phyloP scores from a whole-genome alignment of 2,113 vertebrate species.

The Pelvicachromis taeniatus region DNA sequence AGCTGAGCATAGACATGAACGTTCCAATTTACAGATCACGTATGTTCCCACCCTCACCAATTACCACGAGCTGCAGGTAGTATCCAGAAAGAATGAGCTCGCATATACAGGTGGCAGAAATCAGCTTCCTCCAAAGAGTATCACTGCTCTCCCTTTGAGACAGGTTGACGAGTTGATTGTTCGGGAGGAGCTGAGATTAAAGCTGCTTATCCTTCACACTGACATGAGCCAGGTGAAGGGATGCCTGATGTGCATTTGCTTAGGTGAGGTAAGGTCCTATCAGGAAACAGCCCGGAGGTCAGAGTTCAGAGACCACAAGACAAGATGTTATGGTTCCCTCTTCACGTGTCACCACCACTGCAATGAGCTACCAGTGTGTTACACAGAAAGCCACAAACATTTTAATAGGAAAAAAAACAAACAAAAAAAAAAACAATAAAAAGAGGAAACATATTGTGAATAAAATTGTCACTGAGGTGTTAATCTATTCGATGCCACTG shows the following conservation, averaged over 20 bases:
- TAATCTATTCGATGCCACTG: neutral
- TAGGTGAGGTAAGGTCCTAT: neutral
- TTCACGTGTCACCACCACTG: neutral
- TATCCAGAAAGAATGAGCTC: too few relatives aligned
- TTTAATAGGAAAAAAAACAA: neutral
- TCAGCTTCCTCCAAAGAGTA: neutral
- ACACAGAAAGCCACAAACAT: neutral
- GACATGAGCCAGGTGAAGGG: neutral
- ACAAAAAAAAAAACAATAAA: neutral
- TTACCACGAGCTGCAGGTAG: neutral
- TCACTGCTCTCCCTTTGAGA: neutral
- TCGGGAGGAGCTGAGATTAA: neutral
- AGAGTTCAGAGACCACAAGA: neutral
- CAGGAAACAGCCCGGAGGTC: neutral
- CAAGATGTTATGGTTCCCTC: neutral
- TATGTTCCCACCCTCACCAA: neutral
- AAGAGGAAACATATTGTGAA: neutral
- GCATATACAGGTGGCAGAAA: neutral
- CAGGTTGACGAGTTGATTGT: neutral
- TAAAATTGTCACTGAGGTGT: neutral
- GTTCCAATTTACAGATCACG: neutral
- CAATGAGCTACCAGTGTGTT: neutral
- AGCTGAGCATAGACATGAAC: neutral
- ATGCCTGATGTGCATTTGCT: neutral
- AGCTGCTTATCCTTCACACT: neutral